Evolutionary conservation across 2,113 vertebrate species (phyloP).

Genomic region (Talpa occidentalis): DNA sequence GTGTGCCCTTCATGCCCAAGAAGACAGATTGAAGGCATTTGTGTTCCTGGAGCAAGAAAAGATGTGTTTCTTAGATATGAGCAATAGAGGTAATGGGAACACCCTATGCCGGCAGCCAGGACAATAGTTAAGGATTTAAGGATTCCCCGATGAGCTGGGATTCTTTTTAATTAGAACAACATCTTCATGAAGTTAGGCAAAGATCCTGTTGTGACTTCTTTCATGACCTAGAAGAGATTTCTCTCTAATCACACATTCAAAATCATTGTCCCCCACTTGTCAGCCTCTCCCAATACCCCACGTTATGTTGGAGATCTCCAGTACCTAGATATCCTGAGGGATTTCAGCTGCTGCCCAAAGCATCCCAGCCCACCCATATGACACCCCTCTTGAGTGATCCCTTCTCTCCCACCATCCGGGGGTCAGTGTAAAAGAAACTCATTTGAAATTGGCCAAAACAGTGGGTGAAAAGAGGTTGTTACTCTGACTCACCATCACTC

Average conservation of each 20-base stretch:
- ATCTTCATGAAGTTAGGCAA: background rate
- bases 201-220: background rate
- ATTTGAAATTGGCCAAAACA: background rate
- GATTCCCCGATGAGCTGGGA: background rate
- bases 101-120: background rate
- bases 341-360: background rate
- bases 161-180: background rate
- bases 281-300: background rate
- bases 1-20: background rate
- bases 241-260: background rate
- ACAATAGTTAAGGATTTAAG: background rate
- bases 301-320: background rate
- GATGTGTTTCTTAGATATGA: background rate
- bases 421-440: background rate
- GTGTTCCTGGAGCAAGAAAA: background rate
- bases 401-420: background rate
- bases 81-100: background rate
- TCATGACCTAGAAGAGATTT: background rate
- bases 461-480: too few species aligned
- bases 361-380: background rate
- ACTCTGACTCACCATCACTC: background rate
- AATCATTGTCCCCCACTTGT: fast-evolving
- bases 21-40: background rate
- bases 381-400: background rate
- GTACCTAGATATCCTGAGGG: background rate